Percentiles rank a stretch among this genome's conserved stretches.
Conservation (phyloP, 2,113 vertebrate species). For the Sinocyclocheilus grahami region DNA sequence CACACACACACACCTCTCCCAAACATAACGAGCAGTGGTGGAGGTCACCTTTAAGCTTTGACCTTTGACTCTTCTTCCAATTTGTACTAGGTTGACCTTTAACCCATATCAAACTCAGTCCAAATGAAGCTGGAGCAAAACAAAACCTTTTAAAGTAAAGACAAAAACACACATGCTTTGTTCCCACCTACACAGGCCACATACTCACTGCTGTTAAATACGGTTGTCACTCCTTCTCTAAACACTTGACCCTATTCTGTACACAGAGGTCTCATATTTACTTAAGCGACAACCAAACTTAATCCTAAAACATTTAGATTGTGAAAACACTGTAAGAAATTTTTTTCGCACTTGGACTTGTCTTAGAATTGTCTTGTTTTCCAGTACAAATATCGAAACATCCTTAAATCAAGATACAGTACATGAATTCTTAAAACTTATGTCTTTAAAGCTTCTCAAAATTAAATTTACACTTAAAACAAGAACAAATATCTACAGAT, state of each 20-base stretch:
- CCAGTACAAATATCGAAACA: neutral
- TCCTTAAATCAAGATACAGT: neutral
- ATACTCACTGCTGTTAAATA: neutral
- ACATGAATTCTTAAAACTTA: neutral
- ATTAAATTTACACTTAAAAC: neutral
- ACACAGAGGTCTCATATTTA: neutral
- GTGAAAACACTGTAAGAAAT: neutral
- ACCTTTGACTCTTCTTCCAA: constrained; percentile 9
- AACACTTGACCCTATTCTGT: neutral
- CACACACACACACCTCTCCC: neutral
- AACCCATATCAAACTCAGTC: neutral
- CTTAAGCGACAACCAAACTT: neutral
- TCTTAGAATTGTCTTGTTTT: neutral
- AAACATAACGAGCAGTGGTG: constrained; percentile 11
- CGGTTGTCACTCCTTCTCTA: neutral
- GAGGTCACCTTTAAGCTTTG: constrained; percentile 27
- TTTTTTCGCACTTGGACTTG: neutral
- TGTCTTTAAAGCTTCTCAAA: neutral
- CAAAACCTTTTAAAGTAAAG: neutral
- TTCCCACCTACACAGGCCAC: neutral
- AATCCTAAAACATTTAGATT: neutral
- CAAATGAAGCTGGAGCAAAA: neutral
- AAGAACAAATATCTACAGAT: neutral
- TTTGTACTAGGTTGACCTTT: constrained; percentile 25
- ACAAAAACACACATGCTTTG: neutral